Conservation (phyloP, 2,888 invertebrate species). For the Limenitis camilla region DNA sequence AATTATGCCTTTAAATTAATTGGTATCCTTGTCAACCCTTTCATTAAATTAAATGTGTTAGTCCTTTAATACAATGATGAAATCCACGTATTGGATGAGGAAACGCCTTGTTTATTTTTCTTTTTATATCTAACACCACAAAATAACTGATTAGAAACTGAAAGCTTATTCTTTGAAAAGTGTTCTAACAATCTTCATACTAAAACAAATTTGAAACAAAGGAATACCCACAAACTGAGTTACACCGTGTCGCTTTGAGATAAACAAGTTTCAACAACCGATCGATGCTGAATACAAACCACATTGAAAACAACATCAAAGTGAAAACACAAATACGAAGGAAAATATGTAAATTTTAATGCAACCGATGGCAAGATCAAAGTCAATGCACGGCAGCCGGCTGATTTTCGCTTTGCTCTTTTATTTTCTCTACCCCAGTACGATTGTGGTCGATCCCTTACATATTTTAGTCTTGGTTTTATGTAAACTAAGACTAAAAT, state of each 20-base stretch:
- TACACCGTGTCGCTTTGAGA: slow-evolving; percentile 24
- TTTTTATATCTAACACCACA: not conserved
- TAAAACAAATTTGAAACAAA: slow-evolving; percentile 21
- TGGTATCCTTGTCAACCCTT: no score
- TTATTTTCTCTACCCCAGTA: slow-evolving; percentile 28
- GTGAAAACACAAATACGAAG: slow-evolving; percentile 54
- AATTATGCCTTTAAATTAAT: no score
- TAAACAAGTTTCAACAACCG: slow-evolving; percentile 27
- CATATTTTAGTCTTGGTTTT: slow-evolving; percentile 9
- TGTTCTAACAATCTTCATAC: slow-evolving; percentile 21
- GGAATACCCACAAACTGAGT: slow-evolving; percentile 26
- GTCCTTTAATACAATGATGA: no score
- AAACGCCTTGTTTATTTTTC: not conserved
- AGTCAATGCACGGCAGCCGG: slow-evolving; percentile 36
- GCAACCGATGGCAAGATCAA: slow-evolving; percentile 58
- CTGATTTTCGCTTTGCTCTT: slow-evolving; percentile 37
- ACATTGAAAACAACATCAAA: slow-evolving; percentile 62
- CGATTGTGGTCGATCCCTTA: slow-evolving; percentile 31
- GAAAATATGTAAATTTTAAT: slow-evolving; percentile 71
- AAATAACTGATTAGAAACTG: no score
- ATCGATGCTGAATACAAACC: slow-evolving; percentile 37
- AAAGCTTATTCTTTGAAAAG: slow-evolving; percentile 4
- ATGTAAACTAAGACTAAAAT: not conserved
- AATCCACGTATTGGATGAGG: no score
- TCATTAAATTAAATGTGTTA: no score